phyloP scores from a whole-genome alignment of 2,797 vertebrate genomes.

The Chrysocyon brachyurus region DNA sequence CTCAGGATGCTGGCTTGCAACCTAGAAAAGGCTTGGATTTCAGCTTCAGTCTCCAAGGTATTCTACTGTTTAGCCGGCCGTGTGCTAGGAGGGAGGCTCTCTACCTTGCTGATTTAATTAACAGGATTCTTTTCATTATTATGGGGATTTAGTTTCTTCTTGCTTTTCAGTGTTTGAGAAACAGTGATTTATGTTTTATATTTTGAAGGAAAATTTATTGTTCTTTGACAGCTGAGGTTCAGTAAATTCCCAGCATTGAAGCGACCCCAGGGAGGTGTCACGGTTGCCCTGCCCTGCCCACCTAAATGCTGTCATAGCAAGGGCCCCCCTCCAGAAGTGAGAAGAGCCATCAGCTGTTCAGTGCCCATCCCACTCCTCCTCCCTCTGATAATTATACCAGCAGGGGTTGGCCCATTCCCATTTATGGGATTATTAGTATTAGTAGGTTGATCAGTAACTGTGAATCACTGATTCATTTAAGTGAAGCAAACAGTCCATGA shows the following conservation, averaged over 20 bases:
- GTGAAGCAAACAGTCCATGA: slow-evolving; percentile 53
- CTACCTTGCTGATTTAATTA: slow-evolving; percentile 86
- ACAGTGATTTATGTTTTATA: slow-evolving; percentile 83
- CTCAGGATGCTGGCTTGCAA: slow-evolving; percentile 87
- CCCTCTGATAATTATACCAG: slow-evolving; percentile 47
- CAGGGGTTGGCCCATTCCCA: slow-evolving; percentile 65
- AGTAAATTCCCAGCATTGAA: slow-evolving; percentile 64
- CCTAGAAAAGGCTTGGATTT: slow-evolving; percentile 87
- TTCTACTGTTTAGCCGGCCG: slow-evolving; percentile 84
- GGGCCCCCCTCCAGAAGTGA: slow-evolving; percentile 15
- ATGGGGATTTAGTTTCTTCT: slow-evolving; percentile 83
- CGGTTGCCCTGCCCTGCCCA: slow-evolving; percentile 39
- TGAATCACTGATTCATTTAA: slow-evolving; percentile 51
- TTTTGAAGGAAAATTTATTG: slow-evolving; percentile 80
- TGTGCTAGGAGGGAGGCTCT: slow-evolving; percentile 79
- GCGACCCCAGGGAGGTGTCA: slow-evolving; percentile 68
- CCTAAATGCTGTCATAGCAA: slow-evolving; percentile 39
- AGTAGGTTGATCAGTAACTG: slow-evolving; percentile 70
- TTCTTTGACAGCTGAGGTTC: slow-evolving; percentile 75
- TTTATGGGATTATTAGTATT: slow-evolving; percentile 60
- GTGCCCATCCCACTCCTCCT: background rate
- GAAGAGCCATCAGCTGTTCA: slow-evolving; percentile 56
- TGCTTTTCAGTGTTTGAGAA: slow-evolving; percentile 83
- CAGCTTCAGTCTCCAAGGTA: slow-evolving; percentile 86
- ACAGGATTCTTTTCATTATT: slow-evolving; percentile 79